These are phyloP conservation scores for Mycetomoellerius zeteki DNA, from an alignment of 1,140 invertebrate species.

Conservation along the genomic window DNA sequence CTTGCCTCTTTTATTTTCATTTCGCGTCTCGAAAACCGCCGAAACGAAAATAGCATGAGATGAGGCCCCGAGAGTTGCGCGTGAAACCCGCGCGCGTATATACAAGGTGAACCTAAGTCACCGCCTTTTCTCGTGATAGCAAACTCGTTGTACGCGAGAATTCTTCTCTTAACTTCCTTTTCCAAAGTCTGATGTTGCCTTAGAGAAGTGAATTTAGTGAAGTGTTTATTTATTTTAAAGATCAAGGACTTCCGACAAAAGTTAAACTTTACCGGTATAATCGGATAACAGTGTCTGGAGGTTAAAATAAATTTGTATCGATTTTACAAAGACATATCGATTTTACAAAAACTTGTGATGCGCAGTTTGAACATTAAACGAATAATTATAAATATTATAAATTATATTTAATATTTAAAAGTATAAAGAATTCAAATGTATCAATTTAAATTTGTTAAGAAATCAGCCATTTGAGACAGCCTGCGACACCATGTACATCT, in stretches of 20 bases:
- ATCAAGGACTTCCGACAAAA: background rate
- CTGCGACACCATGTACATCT: background rate
- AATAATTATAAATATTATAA: background rate
- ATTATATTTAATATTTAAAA: background rate
- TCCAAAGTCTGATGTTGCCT: background rate
- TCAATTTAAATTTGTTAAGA: background rate
- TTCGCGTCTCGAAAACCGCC: conserved; percentile 74
- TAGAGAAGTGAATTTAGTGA: background rate
- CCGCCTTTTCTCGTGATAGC: conserved; percentile 4
- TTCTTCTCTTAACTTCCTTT: too few relatives aligned
- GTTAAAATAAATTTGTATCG: background rate
- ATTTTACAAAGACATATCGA: background rate
- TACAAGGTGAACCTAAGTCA: conserved; percentile 38
- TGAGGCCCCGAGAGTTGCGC: conserved; percentile 49
- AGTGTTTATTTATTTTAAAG: background rate
- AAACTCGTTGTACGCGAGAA: background rate
- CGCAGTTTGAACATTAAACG: too few relatives aligned
- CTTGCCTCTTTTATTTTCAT: conserved; percentile 73
- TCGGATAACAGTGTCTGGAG: background rate
- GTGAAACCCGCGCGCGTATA: conserved; percentile 33
- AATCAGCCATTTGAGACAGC: background rate
- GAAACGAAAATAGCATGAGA: conserved; percentile 77
- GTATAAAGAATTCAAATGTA: background rate
- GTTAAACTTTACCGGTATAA: background rate
- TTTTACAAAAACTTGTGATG: background rate